Percentiles rank a stretch among this genome's conserved stretches.
Evolutionary conservation across 1,140 invertebrate species (phyloP).

Genomic region (Lasioglossum albipes): DNA sequence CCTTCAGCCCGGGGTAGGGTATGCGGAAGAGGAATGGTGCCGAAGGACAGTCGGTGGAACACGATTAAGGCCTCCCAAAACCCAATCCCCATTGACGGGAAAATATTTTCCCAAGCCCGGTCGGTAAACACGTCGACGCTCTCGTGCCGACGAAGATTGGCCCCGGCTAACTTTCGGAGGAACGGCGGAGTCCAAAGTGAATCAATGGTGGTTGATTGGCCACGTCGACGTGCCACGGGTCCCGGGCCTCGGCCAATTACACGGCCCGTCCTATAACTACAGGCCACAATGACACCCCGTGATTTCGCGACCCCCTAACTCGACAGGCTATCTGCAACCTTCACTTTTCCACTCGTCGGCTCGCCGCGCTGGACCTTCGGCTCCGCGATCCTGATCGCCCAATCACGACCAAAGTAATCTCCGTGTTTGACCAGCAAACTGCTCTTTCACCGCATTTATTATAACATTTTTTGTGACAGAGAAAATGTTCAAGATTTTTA

Average conservation of each 20-base stretch:
- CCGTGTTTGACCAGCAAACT: too few species aligned
- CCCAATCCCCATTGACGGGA: neutral
- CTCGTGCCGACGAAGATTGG: slow-evolving; percentile 53
- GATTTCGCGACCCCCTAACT: slow-evolving; percentile 49
- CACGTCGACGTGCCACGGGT: slow-evolving; percentile 12
- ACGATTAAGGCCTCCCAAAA: neutral
- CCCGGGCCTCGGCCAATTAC: slow-evolving; percentile 57
- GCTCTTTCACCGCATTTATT: too few species aligned
- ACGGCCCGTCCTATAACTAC: slow-evolving; percentile 50
- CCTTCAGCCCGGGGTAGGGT: neutral
- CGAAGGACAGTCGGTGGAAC: neutral
- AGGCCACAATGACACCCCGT: slow-evolving; percentile 61
- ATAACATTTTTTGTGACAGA: too few species aligned
- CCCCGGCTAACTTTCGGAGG: slow-evolving; percentile 25
- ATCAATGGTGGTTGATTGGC: slow-evolving; percentile 68
- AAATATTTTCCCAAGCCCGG: slow-evolving; percentile 51
- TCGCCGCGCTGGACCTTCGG: too few species aligned
- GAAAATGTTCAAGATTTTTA: too few species aligned
- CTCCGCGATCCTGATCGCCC: too few species aligned
- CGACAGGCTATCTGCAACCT: neutral
- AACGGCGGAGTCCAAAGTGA: slow-evolving; percentile 34
- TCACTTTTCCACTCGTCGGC: neutral
- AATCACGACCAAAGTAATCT: too few species aligned
- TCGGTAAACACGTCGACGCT: slow-evolving; percentile 54
- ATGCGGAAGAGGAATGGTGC: neutral